These are phyloP conservation scores for Antrozous pallidus DNA, from an alignment of 2,797 vertebrate species.

Conservation along the genomic window DNA sequence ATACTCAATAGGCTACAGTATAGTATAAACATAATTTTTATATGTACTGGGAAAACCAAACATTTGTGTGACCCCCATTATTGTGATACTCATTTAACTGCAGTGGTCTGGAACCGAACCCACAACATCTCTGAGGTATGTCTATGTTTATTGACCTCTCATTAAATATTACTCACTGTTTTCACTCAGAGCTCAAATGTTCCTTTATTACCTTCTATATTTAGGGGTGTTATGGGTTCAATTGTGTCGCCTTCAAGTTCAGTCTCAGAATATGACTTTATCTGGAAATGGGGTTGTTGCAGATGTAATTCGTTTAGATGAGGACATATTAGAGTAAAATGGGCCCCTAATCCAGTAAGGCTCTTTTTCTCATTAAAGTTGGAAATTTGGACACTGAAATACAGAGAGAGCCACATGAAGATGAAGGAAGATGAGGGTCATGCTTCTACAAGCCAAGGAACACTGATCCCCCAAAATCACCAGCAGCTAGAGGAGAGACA, in stretches of 20 bases:
- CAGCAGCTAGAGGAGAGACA: neutral
- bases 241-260: neutral
- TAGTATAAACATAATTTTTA: neutral
- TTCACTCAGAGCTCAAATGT: neutral
- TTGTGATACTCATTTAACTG: neutral
- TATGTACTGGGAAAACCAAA: neutral
- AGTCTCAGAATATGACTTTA: neutral
- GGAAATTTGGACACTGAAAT: neutral
- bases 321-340: neutral
- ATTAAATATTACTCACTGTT: constrained; percentile 1
- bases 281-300: neutral
- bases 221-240: neutral
- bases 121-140: no score
- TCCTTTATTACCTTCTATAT: neutral
- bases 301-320: neutral
- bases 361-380: neutral
- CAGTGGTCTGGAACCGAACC: neutral
- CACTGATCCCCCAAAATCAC: neutral
- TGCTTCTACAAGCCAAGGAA: neutral
- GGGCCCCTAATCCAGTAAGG: neutral
- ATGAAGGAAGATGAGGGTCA: neutral
- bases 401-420: neutral
- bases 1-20: neutral
- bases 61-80: neutral
- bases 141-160: neutral